phyloP scores from a whole-genome alignment of 2,113 vertebrate species.

The Ursus arctos region DNA sequence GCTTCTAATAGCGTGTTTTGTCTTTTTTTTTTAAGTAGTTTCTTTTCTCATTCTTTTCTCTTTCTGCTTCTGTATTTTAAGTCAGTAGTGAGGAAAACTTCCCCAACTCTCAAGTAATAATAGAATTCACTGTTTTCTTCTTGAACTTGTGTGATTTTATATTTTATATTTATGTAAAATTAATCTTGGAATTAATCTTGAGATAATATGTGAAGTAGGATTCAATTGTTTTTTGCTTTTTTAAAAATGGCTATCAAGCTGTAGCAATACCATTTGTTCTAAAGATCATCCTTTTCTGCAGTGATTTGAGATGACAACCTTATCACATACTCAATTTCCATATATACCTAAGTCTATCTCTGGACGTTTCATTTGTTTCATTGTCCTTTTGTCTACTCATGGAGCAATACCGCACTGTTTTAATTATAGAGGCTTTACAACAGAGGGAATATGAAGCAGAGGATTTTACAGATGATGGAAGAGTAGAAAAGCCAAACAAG shows the following conservation, averaged over 20 bases:
- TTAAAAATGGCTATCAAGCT: not conserved
- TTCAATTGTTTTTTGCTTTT: slow-evolving; percentile 47
- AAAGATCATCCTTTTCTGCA: slow-evolving; percentile 47
- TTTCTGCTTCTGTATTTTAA: slow-evolving; percentile 30
- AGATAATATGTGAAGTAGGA: not conserved
- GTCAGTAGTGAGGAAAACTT: not conserved
- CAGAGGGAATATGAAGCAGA: not conserved
- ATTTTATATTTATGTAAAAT: slow-evolving; percentile 42
- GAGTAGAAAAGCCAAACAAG: not conserved
- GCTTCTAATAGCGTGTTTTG: not conserved
- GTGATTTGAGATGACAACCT: slow-evolving; percentile 28
- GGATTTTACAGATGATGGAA: not conserved
- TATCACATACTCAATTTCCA: slow-evolving; percentile 55
- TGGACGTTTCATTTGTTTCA: not conserved
- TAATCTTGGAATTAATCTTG: slow-evolving; percentile 28
- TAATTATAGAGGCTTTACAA: slow-evolving; percentile 44
- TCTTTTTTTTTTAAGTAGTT: not conserved
- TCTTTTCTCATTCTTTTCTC: slow-evolving; percentile 29
- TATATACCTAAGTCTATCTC: slow-evolving; percentile 58
- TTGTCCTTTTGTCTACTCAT: slow-evolving; percentile 9
- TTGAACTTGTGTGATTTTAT: slow-evolving; percentile 31
- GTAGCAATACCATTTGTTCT: not conserved
- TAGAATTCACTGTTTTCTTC: slow-evolving; percentile 28
- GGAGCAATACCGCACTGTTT: not conserved
- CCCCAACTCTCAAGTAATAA: not conserved